Evolutionary conservation across 2,113 vertebrate species (phyloP).

Genomic region (Fulmarus glacialis): DNA sequence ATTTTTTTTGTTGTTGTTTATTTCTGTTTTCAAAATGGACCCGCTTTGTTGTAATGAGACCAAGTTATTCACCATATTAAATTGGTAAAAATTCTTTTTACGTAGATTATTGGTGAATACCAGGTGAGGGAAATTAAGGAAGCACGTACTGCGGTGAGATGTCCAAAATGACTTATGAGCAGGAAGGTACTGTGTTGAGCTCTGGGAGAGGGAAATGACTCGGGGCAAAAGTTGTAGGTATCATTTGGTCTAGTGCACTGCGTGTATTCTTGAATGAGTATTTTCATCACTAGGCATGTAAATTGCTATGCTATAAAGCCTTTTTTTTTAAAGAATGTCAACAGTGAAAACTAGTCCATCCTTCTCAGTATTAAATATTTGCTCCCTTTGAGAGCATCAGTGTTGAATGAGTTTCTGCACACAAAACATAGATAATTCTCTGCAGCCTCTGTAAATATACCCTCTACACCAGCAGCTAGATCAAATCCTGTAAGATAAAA

Average conservation of each 20-base stretch:
- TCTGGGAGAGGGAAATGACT: background rate
- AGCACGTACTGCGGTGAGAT: background rate
- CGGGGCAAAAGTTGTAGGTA: background rate
- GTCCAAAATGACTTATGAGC: background rate
- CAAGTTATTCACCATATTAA: background rate
- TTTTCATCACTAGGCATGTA: background rate
- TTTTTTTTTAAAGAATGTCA: background rate
- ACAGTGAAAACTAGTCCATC: background rate
- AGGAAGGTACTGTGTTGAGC: background rate
- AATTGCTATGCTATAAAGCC: background rate
- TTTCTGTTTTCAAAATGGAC: background rate
- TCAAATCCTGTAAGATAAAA: background rate
- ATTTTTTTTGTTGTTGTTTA: background rate
- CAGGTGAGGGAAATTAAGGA: background rate
- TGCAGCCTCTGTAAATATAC: background rate
- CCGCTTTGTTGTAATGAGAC: background rate
- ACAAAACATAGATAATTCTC: background rate
- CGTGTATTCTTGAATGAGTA: background rate
- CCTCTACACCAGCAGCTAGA: background rate
- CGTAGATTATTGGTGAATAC: background rate
- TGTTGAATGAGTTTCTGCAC: background rate
- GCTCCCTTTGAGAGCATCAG: background rate
- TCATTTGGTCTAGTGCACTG: background rate
- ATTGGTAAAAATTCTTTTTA: background rate
- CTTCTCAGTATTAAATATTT: background rate